Evolutionary conservation across 2,797 vertebrate species (phyloP), one percentile per base, ranked within the genome.

Genomic region (Platyrinchus mystaceus): DNA sequence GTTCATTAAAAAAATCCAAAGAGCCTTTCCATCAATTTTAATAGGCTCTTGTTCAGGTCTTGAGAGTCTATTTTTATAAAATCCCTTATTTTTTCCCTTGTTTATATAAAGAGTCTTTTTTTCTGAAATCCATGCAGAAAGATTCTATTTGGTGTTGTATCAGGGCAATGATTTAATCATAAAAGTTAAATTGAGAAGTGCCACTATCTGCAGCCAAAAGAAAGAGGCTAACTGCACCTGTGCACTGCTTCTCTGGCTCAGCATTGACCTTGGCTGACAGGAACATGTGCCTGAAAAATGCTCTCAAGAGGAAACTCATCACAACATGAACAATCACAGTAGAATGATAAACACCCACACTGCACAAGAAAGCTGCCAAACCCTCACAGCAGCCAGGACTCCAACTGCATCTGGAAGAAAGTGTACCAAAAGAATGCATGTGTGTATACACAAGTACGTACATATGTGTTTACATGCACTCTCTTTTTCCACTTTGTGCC

Each of bases 281-380:
- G 94, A 97, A 92, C 96, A 93, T 87, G 96, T 95, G 98, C 91
- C 95, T 97, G 94, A 76, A 93, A 97, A 95, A 81, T 68, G 89
- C 95, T 96, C 97, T 93, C 96, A 46, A 78, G 94, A 89, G 97
- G 93, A 94, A 95, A 71, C 82, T 91, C 96, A 96, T 85, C 92
- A 74, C 91, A 95, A 95, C 66, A 66, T 64, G 96, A 78, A 95
- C 94, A 94, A 90, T 96, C 96, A 94, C 69, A 95, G 95, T 58
- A 96, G 84, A 96, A 97, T 95, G 97, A 97, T 97, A 97, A 94
- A 97, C 94, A 94, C 85, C 92, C 95, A 94, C 93, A 95, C 80
- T 86, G 94, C 62, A 91, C 92, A 66, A 70, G 73, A 77, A 88
- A 49, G 87, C 93, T 93, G 96, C 97, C 97, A 97, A 97, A 90